phyloP scores from a whole-genome alignment of 2,888 invertebrate genomes.

The Hydraecia micacea region DNA sequence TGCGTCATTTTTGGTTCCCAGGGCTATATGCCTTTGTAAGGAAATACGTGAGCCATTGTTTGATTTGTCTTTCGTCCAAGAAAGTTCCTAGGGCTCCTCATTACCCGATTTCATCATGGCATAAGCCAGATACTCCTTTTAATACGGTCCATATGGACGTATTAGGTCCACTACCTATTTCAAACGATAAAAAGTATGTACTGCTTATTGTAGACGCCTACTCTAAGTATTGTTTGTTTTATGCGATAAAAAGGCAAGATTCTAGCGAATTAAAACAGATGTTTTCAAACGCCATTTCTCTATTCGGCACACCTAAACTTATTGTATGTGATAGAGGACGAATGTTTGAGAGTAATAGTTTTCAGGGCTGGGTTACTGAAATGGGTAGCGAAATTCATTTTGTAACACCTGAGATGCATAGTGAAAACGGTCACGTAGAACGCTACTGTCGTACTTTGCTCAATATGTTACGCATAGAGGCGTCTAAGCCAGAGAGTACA shows the following conservation, averaged over 20 bases:
- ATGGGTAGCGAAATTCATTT: background rate
- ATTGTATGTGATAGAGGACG: background rate
- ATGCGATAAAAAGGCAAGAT: background rate
- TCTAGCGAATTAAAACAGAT: background rate
- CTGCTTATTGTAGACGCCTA: too few relatives aligned
- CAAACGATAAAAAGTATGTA: background rate
- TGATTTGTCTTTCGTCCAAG: background rate
- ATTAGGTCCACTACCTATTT: too few relatives aligned
- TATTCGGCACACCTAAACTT: background rate
- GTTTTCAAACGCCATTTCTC: background rate
- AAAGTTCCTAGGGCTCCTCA: constrained; percentile 7
- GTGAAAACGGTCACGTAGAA: background rate
- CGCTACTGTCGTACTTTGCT: background rate
- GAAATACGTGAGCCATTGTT: background rate
- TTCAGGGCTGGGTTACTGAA: too few relatives aligned
- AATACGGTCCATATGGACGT: too few relatives aligned
- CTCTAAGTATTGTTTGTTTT: too few relatives aligned
- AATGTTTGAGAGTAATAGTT: too few relatives aligned
- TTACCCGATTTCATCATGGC: background rate
- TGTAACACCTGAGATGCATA: background rate
- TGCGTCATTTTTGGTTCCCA: constrained; percentile 6
- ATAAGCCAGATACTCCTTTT: constrained; percentile 4
- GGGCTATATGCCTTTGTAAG: background rate
- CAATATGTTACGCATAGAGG: constrained; percentile 8
- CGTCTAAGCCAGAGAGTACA: background rate